Evolutionary conservation across 2,888 invertebrate genomes (phyloP).

Genomic region (Carpatolechia fugitivella): DNA sequence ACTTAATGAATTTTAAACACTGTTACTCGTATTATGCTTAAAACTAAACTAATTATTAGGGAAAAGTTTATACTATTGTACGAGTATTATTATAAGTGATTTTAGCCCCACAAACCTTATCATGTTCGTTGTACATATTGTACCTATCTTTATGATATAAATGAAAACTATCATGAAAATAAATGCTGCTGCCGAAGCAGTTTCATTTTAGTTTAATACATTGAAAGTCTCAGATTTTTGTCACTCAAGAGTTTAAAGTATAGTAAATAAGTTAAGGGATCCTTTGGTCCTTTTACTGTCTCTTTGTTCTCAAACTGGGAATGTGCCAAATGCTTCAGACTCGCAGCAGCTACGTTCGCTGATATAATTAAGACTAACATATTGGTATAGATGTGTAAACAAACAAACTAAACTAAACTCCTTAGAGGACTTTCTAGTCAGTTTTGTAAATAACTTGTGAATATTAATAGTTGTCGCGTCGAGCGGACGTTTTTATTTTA

Average conservation of each 20-base stretch:
- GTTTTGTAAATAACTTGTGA: slow-evolving; percentile 77
- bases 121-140: slow-evolving; percentile 57
- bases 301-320: slow-evolving; percentile 63
- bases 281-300: slow-evolving; percentile 44
- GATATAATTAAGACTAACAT: slow-evolving; percentile 57
- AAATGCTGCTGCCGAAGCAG: slow-evolving; percentile 21
- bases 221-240: slow-evolving; percentile 43
- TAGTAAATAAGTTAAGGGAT: slow-evolving; percentile 46
- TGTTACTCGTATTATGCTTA: slow-evolving; percentile 75
- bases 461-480: slow-evolving; percentile 71
- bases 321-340: slow-evolving; percentile 73
- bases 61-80: slow-evolving; percentile 67
- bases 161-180: slow-evolving; percentile 32
- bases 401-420: slow-evolving; percentile 58
- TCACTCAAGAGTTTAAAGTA: slow-evolving; percentile 45
- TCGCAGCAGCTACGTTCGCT: slow-evolving; percentile 58
- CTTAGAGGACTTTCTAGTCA: slow-evolving; percentile 74
- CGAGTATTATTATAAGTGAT: slow-evolving; percentile 49
- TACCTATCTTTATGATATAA: slow-evolving; percentile 50
- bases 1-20: slow-evolving; percentile 73
- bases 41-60: slow-evolving; percentile 70
- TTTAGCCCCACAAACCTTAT: slow-evolving; percentile 59
- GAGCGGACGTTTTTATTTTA: slow-evolving; percentile 67
- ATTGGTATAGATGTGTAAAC: slow-evolving; percentile 54
- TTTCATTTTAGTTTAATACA: slow-evolving; percentile 33